Evolutionary conservation across 2,797 vertebrate genomes (phyloP).

Genomic region (Spheniscus humboldti): DNA sequence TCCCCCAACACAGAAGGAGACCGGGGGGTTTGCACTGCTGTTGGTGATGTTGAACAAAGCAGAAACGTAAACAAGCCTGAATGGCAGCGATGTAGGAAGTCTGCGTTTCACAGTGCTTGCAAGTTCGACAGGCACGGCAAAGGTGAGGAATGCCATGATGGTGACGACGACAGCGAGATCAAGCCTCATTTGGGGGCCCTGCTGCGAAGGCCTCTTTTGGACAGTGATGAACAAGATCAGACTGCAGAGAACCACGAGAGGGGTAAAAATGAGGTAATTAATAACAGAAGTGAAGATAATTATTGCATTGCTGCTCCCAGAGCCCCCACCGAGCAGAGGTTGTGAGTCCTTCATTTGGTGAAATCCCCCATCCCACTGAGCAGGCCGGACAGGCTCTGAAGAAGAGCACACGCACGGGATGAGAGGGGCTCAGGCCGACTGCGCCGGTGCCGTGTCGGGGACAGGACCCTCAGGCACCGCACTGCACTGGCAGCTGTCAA

Average conservation of each 20-base stretch:
- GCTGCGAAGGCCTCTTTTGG: neutral
- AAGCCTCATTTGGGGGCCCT: neutral
- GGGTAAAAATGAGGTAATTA: slow-evolving; percentile 44
- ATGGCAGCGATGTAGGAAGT: neutral
- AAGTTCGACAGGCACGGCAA: slow-evolving; percentile 29
- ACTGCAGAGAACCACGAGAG: slow-evolving; percentile 23
- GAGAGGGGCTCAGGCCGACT: slow-evolving; percentile 49
- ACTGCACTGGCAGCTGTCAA: slow-evolving; percentile 51
- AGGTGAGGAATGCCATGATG: slow-evolving; percentile 33
- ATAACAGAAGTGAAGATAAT: slow-evolving; percentile 10
- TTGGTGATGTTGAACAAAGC: slow-evolving; percentile 37
- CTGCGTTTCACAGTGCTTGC: neutral
- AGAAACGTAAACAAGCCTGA: neutral
- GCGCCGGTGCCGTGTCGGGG: slow-evolving; percentile 1
- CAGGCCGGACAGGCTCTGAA: slow-evolving; percentile 34
- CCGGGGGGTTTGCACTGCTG: slow-evolving; percentile 38
- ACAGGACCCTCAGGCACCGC: slow-evolving; percentile 37
- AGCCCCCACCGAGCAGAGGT: neutral
- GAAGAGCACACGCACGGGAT: neutral
- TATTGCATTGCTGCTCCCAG: neutral
- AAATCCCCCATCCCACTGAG: slow-evolving; percentile 19
- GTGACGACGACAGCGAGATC: neutral
- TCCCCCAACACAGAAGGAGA: slow-evolving; percentile 47
- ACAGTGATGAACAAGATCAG: slow-evolving; percentile 41
- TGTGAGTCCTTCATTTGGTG: neutral